phyloP scores from a whole-genome alignment of 2,113 vertebrate genomes.

The Pygoscelis antarcticus region DNA sequence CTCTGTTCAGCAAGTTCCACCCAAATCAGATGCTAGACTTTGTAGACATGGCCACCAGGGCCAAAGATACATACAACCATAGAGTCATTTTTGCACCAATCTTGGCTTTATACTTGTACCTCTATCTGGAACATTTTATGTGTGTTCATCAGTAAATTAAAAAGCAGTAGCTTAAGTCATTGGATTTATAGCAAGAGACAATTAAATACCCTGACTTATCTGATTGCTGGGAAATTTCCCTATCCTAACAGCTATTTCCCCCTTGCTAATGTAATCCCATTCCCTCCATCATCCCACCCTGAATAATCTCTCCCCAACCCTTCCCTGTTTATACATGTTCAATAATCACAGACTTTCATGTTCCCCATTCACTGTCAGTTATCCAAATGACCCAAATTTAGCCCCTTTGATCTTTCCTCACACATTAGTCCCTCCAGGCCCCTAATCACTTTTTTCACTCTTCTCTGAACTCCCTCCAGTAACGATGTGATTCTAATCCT shows the following conservation, averaged over 20 bases:
- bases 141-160: not conserved
- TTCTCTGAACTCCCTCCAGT: slow-evolving; percentile 66
- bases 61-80: not conserved
- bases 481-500: slow-evolving; percentile 66
- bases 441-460: slow-evolving; percentile 60
- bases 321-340: not conserved
- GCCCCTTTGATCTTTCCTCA: slow-evolving; percentile 48
- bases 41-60: not conserved
- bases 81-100: not conserved
- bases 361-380: not conserved
- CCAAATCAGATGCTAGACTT: not conserved
- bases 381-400: slow-evolving; percentile 55
- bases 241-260: not conserved
- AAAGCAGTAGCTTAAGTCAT: not conserved
- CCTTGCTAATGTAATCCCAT: not conserved
- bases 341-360: slow-evolving; percentile 26
- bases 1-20: not conserved
- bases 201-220: not conserved
- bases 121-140: not conserved
- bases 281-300: not conserved
- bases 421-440: slow-evolving; percentile 38
- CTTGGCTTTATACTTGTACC: not conserved
- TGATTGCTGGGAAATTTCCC: not conserved
- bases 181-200: not conserved
- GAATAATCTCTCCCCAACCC: not conserved